phyloP scores from a whole-genome alignment of 2,888 invertebrate genomes.

The Sepiola atlantica region DNA sequence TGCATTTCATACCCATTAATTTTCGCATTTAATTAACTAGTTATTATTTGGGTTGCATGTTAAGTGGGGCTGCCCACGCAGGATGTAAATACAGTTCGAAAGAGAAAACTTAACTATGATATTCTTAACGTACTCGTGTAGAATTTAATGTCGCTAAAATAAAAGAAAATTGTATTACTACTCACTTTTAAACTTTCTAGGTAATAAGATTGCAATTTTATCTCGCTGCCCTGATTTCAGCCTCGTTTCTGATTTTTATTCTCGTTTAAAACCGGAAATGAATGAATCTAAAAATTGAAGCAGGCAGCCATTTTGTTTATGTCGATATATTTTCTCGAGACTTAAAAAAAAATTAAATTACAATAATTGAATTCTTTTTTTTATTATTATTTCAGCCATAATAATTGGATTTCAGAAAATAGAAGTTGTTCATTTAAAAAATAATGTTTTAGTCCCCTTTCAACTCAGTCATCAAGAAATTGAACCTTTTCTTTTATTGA shows the following conservation, averaged over 20 bases:
- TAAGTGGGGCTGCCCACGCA: neutral
- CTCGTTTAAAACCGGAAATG: conserved; percentile 6
- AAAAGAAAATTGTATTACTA: neutral
- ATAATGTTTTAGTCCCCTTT: neutral
- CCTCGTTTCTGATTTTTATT: neutral
- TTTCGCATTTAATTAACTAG: no score
- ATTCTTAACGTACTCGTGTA: neutral
- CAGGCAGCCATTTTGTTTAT: neutral
- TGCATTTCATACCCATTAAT: no score
- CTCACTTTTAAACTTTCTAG: neutral
- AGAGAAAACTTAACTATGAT: neutral
- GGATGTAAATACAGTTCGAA: neutral
- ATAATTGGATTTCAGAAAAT: neutral
- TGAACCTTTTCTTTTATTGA: neutral
- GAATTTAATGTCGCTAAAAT: neutral
- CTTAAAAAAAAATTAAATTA: no score
- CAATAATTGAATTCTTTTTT: no score
- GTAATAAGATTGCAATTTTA: neutral
- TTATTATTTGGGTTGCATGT: neutral
- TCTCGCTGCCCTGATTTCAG: neutral
- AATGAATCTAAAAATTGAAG: neutral
- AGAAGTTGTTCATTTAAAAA: neutral
- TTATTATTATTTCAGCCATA: neutral
- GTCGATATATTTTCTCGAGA: neutral
- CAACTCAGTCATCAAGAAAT: neutral